Percentiles rank a stretch among this genome's conserved stretches.
phyloP scores from a whole-genome alignment of 2,888 invertebrate genomes.

The Drosophila affinis region DNA sequence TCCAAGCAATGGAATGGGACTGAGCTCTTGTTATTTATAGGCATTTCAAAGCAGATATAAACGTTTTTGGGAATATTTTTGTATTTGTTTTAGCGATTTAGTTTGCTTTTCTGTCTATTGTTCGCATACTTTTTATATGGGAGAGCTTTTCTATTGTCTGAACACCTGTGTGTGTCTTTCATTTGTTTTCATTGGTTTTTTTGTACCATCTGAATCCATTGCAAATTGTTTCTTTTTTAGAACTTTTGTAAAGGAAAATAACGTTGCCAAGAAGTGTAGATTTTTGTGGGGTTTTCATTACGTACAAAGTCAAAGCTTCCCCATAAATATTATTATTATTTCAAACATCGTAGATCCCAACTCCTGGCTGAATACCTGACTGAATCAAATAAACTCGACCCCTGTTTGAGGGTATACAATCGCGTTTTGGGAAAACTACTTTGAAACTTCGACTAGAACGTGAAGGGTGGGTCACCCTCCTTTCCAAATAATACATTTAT shows the following conservation, averaged over 20 bases:
- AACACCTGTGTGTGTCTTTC: constrained; percentile 29
- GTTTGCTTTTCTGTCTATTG: constrained; percentile 3
- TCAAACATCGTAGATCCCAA: neutral
- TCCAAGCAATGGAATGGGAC: constrained; percentile 7
- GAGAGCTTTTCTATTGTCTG: neutral
- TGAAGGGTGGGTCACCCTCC: neutral
- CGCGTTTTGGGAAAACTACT: neutral
- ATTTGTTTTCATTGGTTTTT: neutral
- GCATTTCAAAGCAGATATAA: neutral
- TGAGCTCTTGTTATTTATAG: constrained; percentile 24
- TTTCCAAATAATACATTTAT: neutral
- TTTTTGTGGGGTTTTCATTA: neutral
- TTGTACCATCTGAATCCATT: constrained; percentile 5
- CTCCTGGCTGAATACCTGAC: too few species aligned
- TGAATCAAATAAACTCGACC: too few species aligned
- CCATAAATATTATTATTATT: neutral
- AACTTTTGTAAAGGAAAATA: neutral
- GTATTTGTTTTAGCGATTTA: neutral
- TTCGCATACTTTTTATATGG: neutral
- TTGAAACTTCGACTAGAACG: neutral
- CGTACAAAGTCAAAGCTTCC: neutral
- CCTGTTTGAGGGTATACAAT: neutral
- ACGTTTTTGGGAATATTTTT: constrained; percentile 2
- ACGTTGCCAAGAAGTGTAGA: neutral
- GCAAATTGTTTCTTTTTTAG: neutral